A percentile compares a stretch with the other conserved stretches of the same genome.
Evolutionary conservation across 53 echinoderm and acorn worm species (phyloP).

Genomic region (Antedon mediterranea): DNA sequence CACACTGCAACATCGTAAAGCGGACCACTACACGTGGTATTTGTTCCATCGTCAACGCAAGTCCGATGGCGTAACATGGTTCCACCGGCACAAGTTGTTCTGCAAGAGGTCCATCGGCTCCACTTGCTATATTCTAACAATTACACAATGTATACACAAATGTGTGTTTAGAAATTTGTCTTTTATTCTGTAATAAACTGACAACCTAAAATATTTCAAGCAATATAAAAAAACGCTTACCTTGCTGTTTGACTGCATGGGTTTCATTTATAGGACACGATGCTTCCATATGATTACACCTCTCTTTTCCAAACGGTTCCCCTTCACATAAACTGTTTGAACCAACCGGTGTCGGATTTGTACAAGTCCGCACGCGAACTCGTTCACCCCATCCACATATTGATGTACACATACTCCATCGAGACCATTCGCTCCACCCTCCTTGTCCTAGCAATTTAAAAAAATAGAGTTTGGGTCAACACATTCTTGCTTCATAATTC

Average conservation of each 20-base stretch:
- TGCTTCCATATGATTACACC: conserved; percentile 15
- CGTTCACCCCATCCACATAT: conserved; percentile 53
- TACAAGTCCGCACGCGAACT: conserved; percentile 35
- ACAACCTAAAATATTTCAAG: too few species aligned
- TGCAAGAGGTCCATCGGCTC: conserved; percentile 62
- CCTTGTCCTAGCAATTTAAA: conserved; percentile 29
- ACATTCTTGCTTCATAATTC: too few species aligned
- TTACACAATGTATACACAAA: too few species aligned
- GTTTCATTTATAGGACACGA: background rate
- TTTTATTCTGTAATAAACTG: too few species aligned
- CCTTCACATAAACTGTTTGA: conserved; percentile 41
- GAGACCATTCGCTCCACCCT: conserved; percentile 52
- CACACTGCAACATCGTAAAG: conserved; percentile 47
- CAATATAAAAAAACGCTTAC: background rate
- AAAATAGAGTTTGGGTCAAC: too few species aligned
- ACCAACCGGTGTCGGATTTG: conserved; percentile 55
- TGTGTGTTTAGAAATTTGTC: too few species aligned
- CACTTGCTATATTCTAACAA: conserved; percentile 41
- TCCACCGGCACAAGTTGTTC: conserved; percentile 43
- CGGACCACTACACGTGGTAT: conserved; percentile 35
- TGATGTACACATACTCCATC: conserved; percentile 59
- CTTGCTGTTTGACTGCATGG: background rate
- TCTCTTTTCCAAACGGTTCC: conserved; percentile 14
- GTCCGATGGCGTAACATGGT: conserved; percentile 34
- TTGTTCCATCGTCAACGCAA: conserved; percentile 29